A percentile compares a stretch with the other conserved stretches of the same genome.
Evolutionary conservation across 2,888 invertebrate species (phyloP).

Genomic region (Tenthredo scrophulariae): DNA sequence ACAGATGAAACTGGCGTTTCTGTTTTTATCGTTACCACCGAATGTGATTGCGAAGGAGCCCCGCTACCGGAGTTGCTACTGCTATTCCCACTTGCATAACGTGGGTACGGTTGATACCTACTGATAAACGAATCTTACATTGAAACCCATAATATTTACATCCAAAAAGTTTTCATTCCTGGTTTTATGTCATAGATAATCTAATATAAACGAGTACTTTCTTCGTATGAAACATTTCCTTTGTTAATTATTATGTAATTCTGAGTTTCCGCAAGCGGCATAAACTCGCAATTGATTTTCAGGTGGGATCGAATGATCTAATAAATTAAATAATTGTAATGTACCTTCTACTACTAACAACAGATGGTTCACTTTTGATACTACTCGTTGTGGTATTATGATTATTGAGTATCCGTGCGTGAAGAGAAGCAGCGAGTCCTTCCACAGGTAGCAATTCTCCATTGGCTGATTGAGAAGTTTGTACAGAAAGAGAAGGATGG

Average conservation of each 20-base stretch:
- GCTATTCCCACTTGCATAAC: constrained; percentile 67
- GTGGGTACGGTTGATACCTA: constrained; percentile 76
- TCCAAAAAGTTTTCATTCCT: neutral
- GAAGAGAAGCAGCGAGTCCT: constrained; percentile 91
- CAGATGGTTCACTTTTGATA: constrained; percentile 71
- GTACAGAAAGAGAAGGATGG: constrained; percentile 74
- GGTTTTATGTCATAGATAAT: neutral
- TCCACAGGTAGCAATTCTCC: constrained; percentile 77
- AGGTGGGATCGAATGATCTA: neutral
- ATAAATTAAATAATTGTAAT: neutral
- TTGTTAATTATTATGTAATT: neutral
- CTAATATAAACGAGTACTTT: neutral
- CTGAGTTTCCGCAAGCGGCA: neutral
- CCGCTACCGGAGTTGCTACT: constrained; percentile 66
- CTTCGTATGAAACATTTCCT: no score
- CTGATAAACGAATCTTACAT: constrained; percentile 6
- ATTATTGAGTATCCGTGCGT: constrained; percentile 87
- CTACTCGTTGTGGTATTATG: constrained; percentile 76
- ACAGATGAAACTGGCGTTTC: constrained; percentile 72
- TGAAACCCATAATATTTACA: neutral
- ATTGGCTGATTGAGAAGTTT: constrained; percentile 72
- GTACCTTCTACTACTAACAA: constrained; percentile 66
- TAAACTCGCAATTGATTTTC: neutral
- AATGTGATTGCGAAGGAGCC: constrained; percentile 70
- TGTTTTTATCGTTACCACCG: constrained; percentile 71